Conservation (phyloP, 2,113 vertebrate genomes). For the Pangasianodon gigas region DNA sequence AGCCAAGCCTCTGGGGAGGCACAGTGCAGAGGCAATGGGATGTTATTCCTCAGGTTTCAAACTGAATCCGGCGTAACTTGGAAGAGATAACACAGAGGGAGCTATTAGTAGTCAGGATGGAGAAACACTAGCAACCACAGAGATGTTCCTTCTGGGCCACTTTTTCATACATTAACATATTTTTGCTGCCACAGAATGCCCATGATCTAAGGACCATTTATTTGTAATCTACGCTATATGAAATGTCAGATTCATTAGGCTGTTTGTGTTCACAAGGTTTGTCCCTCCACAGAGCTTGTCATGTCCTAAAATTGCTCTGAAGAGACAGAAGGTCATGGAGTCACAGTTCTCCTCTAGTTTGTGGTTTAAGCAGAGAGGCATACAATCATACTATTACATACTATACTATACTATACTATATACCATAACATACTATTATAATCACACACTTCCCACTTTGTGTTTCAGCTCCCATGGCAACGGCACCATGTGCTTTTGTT, state of each 20-base stretch:
- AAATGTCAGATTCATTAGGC: slow-evolving; percentile 23
- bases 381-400: no score
- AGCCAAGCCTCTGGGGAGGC: slow-evolving; percentile 38
- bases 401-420: no score
- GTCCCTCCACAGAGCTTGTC: slow-evolving; percentile 37
- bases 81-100: slow-evolving; percentile 57
- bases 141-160: background rate
- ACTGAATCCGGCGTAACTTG: slow-evolving; percentile 56
- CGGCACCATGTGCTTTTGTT: background rate
- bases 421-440: background rate
- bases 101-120: slow-evolving; percentile 46
- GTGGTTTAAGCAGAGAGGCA: background rate
- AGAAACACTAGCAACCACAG: slow-evolving; percentile 3
- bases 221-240: background rate
- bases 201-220: background rate
- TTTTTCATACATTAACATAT: background rate
- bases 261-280: background rate
- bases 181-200: background rate
- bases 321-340: slow-evolving; percentile 27
- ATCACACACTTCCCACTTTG: background rate
- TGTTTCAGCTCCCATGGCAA: background rate
- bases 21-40: slow-evolving; percentile 50
- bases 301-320: slow-evolving; percentile 37
- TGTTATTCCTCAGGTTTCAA: slow-evolving; percentile 59
- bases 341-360: slow-evolving; percentile 38